Evolutionary conservation across 2,888 invertebrate species (phyloP).

Genomic region (Orthonychiurus folsomi): DNA sequence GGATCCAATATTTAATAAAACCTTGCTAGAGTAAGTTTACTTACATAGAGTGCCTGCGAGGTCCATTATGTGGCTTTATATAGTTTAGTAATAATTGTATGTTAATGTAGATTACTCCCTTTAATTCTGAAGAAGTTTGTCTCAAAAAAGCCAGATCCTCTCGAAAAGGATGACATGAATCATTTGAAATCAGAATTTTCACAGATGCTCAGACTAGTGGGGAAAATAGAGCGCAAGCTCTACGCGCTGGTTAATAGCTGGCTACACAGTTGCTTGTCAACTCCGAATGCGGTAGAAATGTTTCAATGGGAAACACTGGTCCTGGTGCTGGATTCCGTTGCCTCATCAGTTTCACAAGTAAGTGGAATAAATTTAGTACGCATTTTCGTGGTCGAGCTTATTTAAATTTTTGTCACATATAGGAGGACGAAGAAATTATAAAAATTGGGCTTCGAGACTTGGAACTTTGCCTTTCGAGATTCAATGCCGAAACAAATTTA

Average conservation of each 20-base stretch:
- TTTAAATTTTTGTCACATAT: conserved; percentile 4
- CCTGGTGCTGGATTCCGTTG: conserved; percentile 31
- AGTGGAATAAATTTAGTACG: too few relatives aligned
- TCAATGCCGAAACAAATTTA: conserved; percentile 25
- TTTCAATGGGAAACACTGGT: conserved; percentile 37
- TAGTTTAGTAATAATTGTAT: neutral
- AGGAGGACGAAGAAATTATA: conserved; percentile 34
- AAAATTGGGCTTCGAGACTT: conserved; percentile 32
- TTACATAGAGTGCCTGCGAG: too few relatives aligned
- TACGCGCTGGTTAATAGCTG: conserved; percentile 32
- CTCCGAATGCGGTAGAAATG: conserved; percentile 26
- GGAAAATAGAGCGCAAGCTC: conserved; percentile 27
- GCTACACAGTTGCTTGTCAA: conserved; percentile 28
- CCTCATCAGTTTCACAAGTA: conserved; percentile 34
- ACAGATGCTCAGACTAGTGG: conserved; percentile 24
- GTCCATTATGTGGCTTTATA: neutral
- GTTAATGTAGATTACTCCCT: conserved; percentile 21
- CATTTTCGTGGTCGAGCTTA: too few relatives aligned
- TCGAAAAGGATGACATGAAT: conserved; percentile 31
- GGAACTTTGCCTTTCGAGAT: conserved; percentile 28
- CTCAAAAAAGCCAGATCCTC: conserved; percentile 11
- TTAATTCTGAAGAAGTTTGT: conserved; percentile 32
- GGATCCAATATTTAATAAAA: neutral
- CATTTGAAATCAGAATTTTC: conserved; percentile 31
- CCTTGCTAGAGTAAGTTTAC: neutral